phyloP scores from a whole-genome alignment of 1,140 invertebrate species.

The Neoseiulus cucumeris region DNA sequence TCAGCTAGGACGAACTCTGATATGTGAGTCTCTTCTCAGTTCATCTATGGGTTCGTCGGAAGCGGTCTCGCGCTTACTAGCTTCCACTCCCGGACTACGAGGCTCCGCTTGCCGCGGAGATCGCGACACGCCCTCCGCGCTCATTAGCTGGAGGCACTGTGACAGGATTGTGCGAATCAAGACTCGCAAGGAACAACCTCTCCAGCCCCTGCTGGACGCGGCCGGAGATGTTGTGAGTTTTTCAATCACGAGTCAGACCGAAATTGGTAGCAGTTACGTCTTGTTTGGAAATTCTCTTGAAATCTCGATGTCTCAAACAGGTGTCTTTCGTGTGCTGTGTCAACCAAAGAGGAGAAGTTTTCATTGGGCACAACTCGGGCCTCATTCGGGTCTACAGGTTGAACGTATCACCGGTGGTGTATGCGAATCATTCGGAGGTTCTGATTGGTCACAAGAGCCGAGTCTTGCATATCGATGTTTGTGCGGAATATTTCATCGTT shows the following conservation, averaged over 20 bases:
- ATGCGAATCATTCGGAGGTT: conserved; percentile 19
- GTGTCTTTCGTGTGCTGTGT: not conserved
- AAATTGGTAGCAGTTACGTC: not conserved
- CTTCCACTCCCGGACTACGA: too few relatives aligned
- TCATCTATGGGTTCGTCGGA: too few relatives aligned
- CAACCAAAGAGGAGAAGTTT: not conserved
- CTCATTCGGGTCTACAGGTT: not conserved
- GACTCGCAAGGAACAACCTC: conserved; percentile 39
- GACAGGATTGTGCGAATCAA: conserved; percentile 47
- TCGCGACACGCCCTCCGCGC: conserved; percentile 30
- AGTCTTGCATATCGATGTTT: conserved; percentile 41
- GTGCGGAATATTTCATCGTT: conserved; percentile 47
- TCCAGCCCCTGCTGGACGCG: conserved; percentile 36
- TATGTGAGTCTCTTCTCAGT: too few relatives aligned
- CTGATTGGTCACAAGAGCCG: conserved; percentile 45
- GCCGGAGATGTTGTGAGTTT: conserved; percentile 34
- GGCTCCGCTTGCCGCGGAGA: too few relatives aligned
- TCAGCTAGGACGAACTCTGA: too few relatives aligned
- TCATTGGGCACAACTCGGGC: not conserved
- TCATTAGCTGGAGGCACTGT: conserved; percentile 44
- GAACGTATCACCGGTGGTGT: not conserved
- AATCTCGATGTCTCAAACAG: not conserved
- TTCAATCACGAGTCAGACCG: conserved; percentile 15
- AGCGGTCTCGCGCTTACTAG: too few relatives aligned
- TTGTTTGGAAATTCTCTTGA: too few relatives aligned